Conservation (phyloP, 2,888 invertebrate species). For the Sminthurinus aureus region DNA sequence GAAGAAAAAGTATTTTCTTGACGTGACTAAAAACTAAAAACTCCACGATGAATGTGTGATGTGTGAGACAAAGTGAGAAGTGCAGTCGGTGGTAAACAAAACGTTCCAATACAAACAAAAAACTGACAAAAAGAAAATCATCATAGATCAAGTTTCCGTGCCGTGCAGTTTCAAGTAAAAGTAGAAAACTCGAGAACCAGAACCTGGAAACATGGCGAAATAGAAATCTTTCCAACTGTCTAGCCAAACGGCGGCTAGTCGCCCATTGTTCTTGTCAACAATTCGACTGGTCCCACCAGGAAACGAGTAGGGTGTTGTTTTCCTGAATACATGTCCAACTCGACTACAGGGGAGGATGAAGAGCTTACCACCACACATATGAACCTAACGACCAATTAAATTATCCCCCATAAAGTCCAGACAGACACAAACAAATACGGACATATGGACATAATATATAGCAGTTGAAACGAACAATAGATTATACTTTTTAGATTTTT, state of each 20-base stretch:
- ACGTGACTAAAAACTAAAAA: background rate
- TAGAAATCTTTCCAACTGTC: constrained; percentile 99
- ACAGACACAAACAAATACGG: background rate
- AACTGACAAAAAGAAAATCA: background rate
- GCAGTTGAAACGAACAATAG: too few relatives aligned
- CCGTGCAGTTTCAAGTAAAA: constrained; percentile 25
- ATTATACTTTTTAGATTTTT: background rate
- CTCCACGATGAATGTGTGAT: background rate
- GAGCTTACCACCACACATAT: constrained; percentile 96
- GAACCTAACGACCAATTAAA: constrained; percentile 72
- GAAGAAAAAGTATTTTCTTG: background rate
- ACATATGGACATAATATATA: background rate
- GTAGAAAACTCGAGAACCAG: constrained; percentile 20
- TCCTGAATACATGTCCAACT: constrained; percentile 97
- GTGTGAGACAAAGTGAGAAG: constrained; percentile 14
- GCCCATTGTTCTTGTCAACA: constrained; percentile 98
- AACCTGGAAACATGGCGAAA: constrained; percentile 98
- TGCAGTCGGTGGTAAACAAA: background rate
- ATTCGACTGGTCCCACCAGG: constrained; percentile 96
- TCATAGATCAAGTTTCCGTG: constrained; percentile 29
- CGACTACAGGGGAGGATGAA: constrained; percentile 94
- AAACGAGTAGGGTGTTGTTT: constrained; percentile 97
- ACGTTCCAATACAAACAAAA: background rate
- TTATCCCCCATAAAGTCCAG: background rate
- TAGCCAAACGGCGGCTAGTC: constrained; percentile 98